These are phyloP conservation scores for Cirrhinus mrigala DNA, from an alignment of 2,797 vertebrate species.

Conservation along the genomic window DNA sequence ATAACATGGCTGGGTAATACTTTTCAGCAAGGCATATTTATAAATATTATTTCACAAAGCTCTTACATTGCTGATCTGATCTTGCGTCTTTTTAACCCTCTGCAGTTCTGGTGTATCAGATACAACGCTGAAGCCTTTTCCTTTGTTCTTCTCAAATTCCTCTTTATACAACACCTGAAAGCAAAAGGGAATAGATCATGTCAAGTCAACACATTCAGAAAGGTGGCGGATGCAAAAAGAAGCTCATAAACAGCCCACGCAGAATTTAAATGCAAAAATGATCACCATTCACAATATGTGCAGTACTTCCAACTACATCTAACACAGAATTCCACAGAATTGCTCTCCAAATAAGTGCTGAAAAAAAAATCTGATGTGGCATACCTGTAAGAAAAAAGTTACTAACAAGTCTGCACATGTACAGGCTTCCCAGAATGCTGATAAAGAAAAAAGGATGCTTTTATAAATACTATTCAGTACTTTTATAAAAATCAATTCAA, in stretches of 20 bases:
- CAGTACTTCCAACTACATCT: neutral
- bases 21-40: neutral
- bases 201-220: neutral
- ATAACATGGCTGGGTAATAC: neutral
- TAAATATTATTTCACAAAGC: neutral
- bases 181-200: neutral
- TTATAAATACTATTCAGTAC: neutral
- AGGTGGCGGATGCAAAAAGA: neutral
- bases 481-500: too few relatives aligned
- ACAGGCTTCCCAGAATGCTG: neutral
- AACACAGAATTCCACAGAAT: neutral
- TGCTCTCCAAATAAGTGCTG: neutral
- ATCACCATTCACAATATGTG: neutral
- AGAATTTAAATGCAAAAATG: neutral
- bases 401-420: conserved; percentile 16
- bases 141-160: conserved; percentile 96
- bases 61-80: conserved; percentile 94
- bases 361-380: neutral
- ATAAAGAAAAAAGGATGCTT: too few relatives aligned
- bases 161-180: conserved; percentile 93
- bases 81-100: conserved; percentile 94
- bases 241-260: neutral
- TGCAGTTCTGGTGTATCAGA: conserved; percentile 93
- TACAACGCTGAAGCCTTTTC: conserved; percentile 92
- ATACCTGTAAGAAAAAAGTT: neutral